These are phyloP conservation scores for Acleris laterana DNA, from an alignment of 2,888 invertebrate species.

Conservation along the genomic window DNA sequence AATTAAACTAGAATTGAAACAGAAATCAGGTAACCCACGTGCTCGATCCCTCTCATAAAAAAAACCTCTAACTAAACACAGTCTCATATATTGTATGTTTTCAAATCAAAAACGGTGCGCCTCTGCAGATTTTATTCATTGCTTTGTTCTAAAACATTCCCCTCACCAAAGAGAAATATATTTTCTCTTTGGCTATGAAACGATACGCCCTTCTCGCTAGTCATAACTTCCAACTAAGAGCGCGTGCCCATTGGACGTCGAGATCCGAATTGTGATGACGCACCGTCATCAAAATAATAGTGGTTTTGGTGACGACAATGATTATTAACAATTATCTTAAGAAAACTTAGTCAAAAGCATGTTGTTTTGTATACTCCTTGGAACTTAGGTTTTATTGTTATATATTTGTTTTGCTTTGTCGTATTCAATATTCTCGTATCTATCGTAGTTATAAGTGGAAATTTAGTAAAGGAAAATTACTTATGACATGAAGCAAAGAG, in stretches of 20 bases:
- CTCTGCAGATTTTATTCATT: constrained; percentile 1
- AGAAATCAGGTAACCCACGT: too few relatives aligned
- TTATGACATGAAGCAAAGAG: too few relatives aligned
- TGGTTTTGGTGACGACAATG: neutral
- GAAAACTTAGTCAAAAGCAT: neutral
- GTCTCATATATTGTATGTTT: too few relatives aligned
- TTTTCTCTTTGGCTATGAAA: constrained; percentile 34
- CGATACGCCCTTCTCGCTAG: constrained; percentile 42
- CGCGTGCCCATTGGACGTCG: constrained; percentile 12
- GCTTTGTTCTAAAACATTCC: constrained; percentile 17
- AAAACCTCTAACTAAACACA: too few relatives aligned
- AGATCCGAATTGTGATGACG: neutral
- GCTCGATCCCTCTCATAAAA: too few relatives aligned
- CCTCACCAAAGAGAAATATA: constrained; percentile 34
- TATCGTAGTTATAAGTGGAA: too few relatives aligned
- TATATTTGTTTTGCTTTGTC: neutral
- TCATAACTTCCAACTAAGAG: constrained; percentile 49
- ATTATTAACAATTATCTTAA: too few relatives aligned
- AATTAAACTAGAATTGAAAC: too few relatives aligned
- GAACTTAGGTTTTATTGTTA: too few relatives aligned
- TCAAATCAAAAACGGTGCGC: neutral
- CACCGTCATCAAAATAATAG: neutral
- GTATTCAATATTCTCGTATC: too few relatives aligned
- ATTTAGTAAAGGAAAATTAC: too few relatives aligned
- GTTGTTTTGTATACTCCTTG: too few relatives aligned